phyloP scores from a whole-genome alignment of 2,113 vertebrate genomes.

The Clinocottus analis region DNA sequence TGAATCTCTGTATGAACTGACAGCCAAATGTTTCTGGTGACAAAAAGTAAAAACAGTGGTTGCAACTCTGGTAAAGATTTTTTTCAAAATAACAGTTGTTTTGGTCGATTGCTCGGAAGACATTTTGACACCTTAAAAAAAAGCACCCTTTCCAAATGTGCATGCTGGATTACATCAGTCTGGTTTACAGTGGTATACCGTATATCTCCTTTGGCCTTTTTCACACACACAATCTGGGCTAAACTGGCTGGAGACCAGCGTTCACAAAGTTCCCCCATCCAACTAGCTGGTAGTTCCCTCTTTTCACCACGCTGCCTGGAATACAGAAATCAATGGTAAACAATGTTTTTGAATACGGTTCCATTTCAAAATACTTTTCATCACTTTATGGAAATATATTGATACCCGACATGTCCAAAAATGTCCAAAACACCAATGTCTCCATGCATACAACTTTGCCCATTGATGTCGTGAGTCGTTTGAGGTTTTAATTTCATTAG shows the following conservation, averaged over 20 bases:
- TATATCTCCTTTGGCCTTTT: constrained; percentile 2
- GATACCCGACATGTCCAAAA: not conserved
- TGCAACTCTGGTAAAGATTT: constrained; percentile 65
- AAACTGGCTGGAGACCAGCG: not conserved
- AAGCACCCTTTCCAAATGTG: constrained; percentile 19
- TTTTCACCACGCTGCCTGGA: constrained; percentile 1
- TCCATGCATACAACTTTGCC: not conserved
- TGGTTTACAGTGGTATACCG: not conserved
- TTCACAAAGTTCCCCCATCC: not conserved
- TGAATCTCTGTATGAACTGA: constrained; percentile 77
- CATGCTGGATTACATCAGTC: constrained; percentile 37
- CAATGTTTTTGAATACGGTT: not conserved
- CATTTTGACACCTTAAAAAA: not conserved
- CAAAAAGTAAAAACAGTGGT: constrained; percentile 54
- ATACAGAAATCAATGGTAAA: not conserved
- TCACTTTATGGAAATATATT: not conserved
- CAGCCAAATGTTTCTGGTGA: constrained; percentile 76
- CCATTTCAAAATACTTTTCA: not conserved
- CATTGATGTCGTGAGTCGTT: not conserved
- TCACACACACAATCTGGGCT: not conserved
- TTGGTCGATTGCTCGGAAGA: constrained; percentile 42
- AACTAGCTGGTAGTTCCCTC: not conserved
- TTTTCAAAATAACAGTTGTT: constrained; percentile 52
- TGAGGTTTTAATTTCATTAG: not conserved
- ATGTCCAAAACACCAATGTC: not conserved